These are phyloP conservation scores for Nothobranchius kuhntae DNA, from an alignment of 2,113 vertebrate genomes.

Conservation along the genomic window DNA sequence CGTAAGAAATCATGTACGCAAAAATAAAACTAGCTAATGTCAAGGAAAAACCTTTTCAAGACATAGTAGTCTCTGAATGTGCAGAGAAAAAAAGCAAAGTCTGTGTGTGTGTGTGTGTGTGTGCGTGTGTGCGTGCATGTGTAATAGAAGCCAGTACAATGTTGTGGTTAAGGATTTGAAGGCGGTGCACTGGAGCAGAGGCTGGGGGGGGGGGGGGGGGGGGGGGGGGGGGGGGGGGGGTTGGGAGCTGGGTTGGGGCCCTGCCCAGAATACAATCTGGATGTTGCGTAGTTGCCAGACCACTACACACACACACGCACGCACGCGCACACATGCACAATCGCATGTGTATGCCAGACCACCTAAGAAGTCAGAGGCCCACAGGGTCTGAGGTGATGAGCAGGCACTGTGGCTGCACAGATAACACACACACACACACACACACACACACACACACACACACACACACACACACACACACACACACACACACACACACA, in stretches of 20 bases:
- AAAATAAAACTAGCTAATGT: slow-evolving; percentile 35
- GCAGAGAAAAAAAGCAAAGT: no score
- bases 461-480: slow-evolving; percentile 64
- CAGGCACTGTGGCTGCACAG: slow-evolving; percentile 77
- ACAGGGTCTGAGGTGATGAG: slow-evolving; percentile 85
- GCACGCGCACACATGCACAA: slow-evolving; percentile 38
- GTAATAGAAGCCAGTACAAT: slow-evolving; percentile 68
- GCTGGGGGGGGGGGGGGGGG: slow-evolving; percentile 57
- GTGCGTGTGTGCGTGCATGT: slow-evolving; percentile 32
- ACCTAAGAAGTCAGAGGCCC: slow-evolving; percentile 76
- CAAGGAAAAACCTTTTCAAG: slow-evolving; percentile 48
- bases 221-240: slow-evolving; percentile 59
- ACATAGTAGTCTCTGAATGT: slow-evolving; percentile 34
- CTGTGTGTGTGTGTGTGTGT: slow-evolving; percentile 3
- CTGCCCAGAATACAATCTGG: slow-evolving; percentile 81
- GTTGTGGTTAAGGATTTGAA: slow-evolving; percentile 75
- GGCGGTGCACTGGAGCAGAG: slow-evolving; percentile 76
- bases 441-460: slow-evolving; percentile 43
- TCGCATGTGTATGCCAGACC: slow-evolving; percentile 63
- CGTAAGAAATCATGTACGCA: slow-evolving; percentile 1
- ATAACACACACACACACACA: slow-evolving; percentile 74
- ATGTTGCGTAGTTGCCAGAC: slow-evolving; percentile 83
- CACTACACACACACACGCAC: slow-evolving; percentile 62
- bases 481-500: slow-evolving; percentile 71
- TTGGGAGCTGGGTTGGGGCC: slow-evolving; percentile 79